These are phyloP conservation scores for Halcyon badia DNA, from an alignment of 2,797 vertebrate genomes.

Conservation along the genomic window DNA sequence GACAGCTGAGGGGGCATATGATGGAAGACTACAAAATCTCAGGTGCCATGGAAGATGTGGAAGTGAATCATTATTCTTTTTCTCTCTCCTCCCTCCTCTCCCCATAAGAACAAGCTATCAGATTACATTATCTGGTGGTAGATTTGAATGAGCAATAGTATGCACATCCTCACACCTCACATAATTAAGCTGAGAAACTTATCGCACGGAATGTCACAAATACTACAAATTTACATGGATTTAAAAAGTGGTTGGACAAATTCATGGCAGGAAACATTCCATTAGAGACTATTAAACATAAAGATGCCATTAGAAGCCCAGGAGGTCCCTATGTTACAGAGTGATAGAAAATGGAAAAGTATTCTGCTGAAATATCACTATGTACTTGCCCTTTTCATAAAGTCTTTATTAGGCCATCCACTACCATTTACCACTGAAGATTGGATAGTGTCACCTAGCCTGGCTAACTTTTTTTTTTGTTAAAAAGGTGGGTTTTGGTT, in stretches of 20 bases:
- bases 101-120: not conserved
- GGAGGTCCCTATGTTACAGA: not conserved
- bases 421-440: not conserved
- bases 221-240: not conserved
- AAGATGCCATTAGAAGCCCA: not conserved
- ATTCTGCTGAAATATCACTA: not conserved
- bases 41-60: not conserved
- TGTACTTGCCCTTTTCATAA: not conserved
- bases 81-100: not conserved
- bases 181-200: slow-evolving; percentile 17
- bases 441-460: not conserved
- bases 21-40: not conserved
- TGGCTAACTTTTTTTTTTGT: not conserved
- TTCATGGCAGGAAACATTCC: not conserved
- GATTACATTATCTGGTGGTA: not conserved
- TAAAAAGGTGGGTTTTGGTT: too few species aligned
- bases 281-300: not conserved
- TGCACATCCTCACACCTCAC: not conserved
- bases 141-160: not conserved
- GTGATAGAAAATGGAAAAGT: not conserved
- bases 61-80: not conserved
- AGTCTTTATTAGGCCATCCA: not conserved
- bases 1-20: not conserved
- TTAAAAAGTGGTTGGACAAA: not conserved
- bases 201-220: not conserved